Conservation (phyloP, 2,888 invertebrate species). For the Drosophila prostipennis region DNA sequence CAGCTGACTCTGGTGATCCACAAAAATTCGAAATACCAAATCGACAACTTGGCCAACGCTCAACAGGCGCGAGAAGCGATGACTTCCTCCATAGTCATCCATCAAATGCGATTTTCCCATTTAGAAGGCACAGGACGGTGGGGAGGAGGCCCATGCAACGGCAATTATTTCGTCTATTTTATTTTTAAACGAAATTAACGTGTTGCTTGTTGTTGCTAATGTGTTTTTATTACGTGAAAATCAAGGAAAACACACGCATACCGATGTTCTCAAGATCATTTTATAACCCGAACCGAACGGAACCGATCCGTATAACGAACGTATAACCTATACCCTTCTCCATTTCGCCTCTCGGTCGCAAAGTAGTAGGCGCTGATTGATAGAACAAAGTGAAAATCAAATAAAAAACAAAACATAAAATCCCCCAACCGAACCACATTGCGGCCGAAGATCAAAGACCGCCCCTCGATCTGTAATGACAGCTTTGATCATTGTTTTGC, state of each 20-base stretch:
- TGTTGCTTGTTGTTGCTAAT: slow-evolving; percentile 65
- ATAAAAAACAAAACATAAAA: slow-evolving; percentile 80
- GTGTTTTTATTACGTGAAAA: slow-evolving; percentile 77
- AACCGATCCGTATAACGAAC: slow-evolving; percentile 31
- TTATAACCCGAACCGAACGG: slow-evolving; percentile 42
- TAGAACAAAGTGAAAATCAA: slow-evolving; percentile 81
- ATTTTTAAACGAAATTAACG: slow-evolving; percentile 73
- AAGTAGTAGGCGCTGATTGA: slow-evolving; percentile 79
- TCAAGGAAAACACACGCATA: slow-evolving; percentile 48
- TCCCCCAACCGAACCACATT: slow-evolving; percentile 56
- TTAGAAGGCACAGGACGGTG: too few species aligned
- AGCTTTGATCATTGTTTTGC: slow-evolving; percentile 80
- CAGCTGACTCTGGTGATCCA: slow-evolving; percentile 35
- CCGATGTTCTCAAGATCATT: slow-evolving; percentile 66
- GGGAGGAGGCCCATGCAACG: slow-evolving; percentile 30
- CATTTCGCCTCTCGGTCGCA: slow-evolving; percentile 63
- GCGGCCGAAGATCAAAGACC: slow-evolving; percentile 79
- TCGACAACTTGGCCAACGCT: slow-evolving; percentile 60
- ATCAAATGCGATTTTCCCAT: slow-evolving; percentile 68
- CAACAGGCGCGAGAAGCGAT: slow-evolving; percentile 46
- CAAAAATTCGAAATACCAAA: slow-evolving; percentile 9
- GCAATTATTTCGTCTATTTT: slow-evolving; percentile 79
- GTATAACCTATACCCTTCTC: slow-evolving; percentile 38
- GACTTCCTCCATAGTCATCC: slow-evolving; percentile 60
- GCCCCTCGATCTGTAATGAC: slow-evolving; percentile 80